Conservation (phyloP, 2,888 invertebrate genomes). For the Caenorhabditis zanzibari region DNA sequence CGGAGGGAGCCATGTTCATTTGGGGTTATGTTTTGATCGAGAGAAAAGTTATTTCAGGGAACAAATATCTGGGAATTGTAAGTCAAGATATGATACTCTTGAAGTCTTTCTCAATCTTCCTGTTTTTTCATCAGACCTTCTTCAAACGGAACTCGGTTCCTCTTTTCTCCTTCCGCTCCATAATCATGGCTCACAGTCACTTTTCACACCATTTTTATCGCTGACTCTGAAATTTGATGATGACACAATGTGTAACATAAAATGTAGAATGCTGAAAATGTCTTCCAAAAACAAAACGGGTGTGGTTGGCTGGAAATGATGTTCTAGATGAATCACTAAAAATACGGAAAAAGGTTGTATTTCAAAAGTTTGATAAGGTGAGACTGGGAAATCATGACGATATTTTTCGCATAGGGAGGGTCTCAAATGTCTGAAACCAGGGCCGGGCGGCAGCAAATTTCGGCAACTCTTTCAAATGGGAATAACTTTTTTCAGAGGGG, state of each 20-base stretch:
- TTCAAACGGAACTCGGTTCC: slow-evolving; percentile 11
- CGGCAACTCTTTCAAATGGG: no score
- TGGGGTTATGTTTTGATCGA: slow-evolving; percentile 7
- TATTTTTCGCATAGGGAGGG: background rate
- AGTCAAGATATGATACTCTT: background rate
- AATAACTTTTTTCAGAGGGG: no score
- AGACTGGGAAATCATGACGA: background rate
- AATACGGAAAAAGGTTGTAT: slow-evolving; percentile 37
- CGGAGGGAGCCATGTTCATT: background rate
- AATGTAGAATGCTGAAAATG: slow-evolving; percentile 25
- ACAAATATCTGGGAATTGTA: no score
- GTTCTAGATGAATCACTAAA: slow-evolving; percentile 20
- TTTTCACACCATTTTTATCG: slow-evolving; percentile 31
- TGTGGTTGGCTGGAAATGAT: slow-evolving; percentile 15
- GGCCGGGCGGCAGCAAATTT: no score
- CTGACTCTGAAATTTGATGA: slow-evolving; percentile 1
- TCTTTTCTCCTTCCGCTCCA: background rate
- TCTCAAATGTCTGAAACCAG: no score
- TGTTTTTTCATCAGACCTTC: background rate
- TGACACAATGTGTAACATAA: slow-evolving; percentile 27
- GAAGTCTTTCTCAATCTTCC: background rate
- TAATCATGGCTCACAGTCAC: background rate
- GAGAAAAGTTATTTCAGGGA: background rate
- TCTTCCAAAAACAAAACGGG: slow-evolving; percentile 24
- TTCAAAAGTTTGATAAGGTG: slow-evolving; percentile 9